Base-by-base conservation (phyloP, 2,113 vertebrate genomes). In the Lophura nycthemera region DNA sequence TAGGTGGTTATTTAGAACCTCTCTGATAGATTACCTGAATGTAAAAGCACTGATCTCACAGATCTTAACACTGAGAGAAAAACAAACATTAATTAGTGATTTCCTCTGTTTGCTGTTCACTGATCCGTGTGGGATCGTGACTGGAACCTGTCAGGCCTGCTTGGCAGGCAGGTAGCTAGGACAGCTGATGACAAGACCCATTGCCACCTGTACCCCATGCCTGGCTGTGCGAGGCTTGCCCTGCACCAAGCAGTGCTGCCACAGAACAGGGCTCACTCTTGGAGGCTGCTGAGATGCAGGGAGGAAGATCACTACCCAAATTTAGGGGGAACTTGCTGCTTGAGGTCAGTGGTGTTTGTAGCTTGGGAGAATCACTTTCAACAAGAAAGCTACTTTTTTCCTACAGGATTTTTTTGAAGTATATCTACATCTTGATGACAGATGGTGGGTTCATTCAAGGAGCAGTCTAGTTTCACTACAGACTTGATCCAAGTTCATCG, bases 101-200 rank as follows among this genome's bases (percentile, higher is more conserved):
- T 77, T 81, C 21, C 30, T 45, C 79, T 83, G 29, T 56, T 82
- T 21, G 5, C 47, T 50, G 24, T 36, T 83, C 76, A 85, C 20
- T 19, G 13, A 8, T 64, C 63, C 0, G 0, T 56, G 56, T 47
- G 40, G 43, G 6, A 43, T 16, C 16, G 15, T 43, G 3, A 22
- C 29, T 11, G 29, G 29, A 32, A 32, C 7, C 4, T 57, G 54
- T 57, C 52, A 30, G 52, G 16, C 30, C 17, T 57, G 30, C 32
- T n/a, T 4, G 1, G 19, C 56, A n/a, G 34, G 29, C 74, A 42
- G 75, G 81, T 32, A 63, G 43, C 27, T 15, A 34, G n/a, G 84
- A n/a, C 18, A 25, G 61, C 27, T 88, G 65, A 22, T 83, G 0
- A 71, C 25, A 32, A 54, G 34, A 36, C 13, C 25, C 19, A 8